Evolutionary conservation across 2,113 vertebrate species (phyloP), one percentile per base, ranked within the genome.

Genomic region (Tichodroma muraria): DNA sequence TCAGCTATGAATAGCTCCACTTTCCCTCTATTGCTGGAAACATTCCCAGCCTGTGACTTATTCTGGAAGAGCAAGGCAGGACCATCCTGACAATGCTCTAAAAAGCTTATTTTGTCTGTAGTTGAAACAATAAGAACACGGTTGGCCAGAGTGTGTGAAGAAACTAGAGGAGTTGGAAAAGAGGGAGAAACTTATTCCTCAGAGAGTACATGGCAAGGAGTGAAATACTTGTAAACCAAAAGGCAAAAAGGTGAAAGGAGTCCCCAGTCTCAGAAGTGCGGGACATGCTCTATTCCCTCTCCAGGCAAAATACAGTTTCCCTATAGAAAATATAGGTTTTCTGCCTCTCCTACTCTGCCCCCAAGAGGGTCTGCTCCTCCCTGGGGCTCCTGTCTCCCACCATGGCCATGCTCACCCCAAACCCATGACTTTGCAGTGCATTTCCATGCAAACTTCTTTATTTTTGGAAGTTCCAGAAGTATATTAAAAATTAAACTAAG

Each of bases 281-380:
- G 19, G 16, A 27, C 2, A 2, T 9, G 8, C 31, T 52, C 44
- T 52, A 4, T 23, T 80, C 33, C 13, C 31, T 44, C 45, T 49
- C 24, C 27, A 49, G 49, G 9, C 2, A 44, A 57, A 72, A 63
- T 14, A 4, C 3, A 1, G 40, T 89, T 33, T 65, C 35, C 23
- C 28, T 13, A 0, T 4, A 15, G 15, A 24, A 37, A 76, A 47
- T 9, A 20, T 0, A 61, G 17, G 31, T 2, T 78, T 84, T 61
- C 71, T 75, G 13, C 28, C 42, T 50, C 19, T 33, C 50, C 15
- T 24, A 8, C 47, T 15, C 49, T 59, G 47, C 17, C 47, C 28
- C 40, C 15, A 5, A 0, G 50, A 49, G 44, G 19, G 4, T 75
- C 71, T 50, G 50, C 44, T 35, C 33, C 63, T 69, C 30, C 16